Percentiles rank a stretch among this genome's conserved stretches.
Evolutionary conservation across 2,797 vertebrate genomes (phyloP).

Genomic region (Hypotaenidia philippensis): DNA sequence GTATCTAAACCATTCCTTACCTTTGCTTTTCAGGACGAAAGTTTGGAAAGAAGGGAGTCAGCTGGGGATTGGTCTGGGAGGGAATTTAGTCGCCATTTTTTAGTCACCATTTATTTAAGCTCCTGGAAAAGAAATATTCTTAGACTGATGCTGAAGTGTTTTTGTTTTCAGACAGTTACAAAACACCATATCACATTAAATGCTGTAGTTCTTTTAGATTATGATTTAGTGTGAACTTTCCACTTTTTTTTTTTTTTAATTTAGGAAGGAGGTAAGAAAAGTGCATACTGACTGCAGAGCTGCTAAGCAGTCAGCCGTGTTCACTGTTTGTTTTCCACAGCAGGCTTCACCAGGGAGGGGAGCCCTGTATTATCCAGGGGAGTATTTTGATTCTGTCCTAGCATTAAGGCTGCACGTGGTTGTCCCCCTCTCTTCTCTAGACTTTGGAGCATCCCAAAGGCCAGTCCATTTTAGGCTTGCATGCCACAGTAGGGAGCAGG

Average conservation of each 20-base stretch:
- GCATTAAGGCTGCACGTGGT: not conserved
- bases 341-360: not conserved
- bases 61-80: not conserved
- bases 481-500: not conserved
- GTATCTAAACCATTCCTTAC: not conserved
- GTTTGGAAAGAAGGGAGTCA: not conserved
- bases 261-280: not conserved
- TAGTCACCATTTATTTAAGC: not conserved
- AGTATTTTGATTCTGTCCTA: not conserved
- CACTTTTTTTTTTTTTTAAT: not conserved
- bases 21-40: not conserved
- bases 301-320: rapidly evolving
- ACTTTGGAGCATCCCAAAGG: not conserved
- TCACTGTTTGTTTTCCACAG: rapidly evolving
- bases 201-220: not conserved
- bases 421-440: not conserved
- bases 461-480: not conserved
- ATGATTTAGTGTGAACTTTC: not conserved
- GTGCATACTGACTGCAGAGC: rapidly evolving
- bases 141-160: not conserved
- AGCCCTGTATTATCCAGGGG: not conserved
- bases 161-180: not conserved
- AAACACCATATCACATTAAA: not conserved
- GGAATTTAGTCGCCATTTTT: not conserved
- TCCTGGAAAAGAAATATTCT: not conserved